phyloP scores from a whole-genome alignment of 2,113 vertebrate genomes.

The Cyphotilapia sp. region DNA sequence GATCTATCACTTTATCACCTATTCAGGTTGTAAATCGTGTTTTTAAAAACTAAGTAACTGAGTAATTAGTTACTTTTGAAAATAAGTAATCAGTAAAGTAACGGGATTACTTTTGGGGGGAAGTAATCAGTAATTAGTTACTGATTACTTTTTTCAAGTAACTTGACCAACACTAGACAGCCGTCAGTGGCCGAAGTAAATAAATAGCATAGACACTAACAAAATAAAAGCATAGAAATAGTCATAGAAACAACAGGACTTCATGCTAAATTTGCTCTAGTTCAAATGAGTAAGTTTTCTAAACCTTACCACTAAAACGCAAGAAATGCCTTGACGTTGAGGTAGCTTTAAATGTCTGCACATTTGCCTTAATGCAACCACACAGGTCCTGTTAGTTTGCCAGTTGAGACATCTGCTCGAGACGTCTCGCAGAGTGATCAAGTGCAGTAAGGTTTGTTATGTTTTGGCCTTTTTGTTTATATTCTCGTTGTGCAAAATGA shows the following conservation, averaged over 20 bases:
- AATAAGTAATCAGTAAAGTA: too few species aligned
- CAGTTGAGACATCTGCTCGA: neutral
- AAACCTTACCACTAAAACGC: neutral
- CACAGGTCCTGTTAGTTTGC: neutral
- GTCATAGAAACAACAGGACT: neutral
- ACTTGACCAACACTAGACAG: neutral
- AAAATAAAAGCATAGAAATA: neutral
- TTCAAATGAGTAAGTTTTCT: neutral
- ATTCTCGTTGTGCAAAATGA: neutral
- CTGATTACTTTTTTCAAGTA: too few species aligned
- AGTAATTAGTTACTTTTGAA: rapidly evolving
- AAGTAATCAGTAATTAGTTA: too few species aligned
- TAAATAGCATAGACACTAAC: neutral
- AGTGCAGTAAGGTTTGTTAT: neutral
- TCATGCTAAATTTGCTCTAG: neutral
- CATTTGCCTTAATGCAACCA: neutral
- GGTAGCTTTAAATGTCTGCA: neutral
- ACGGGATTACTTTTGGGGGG: rapidly evolving
- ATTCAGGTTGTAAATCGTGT: rapidly evolving
- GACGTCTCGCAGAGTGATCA: neutral
- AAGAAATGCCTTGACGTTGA: neutral
- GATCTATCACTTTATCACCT: too few species aligned
- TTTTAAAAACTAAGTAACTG: too few species aligned
- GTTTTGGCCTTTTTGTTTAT: neutral
- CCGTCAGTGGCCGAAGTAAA: neutral